A percentile compares a stretch with the other conserved stretches of the same genome.
These are phyloP conservation scores for Ophioninae sp. DNA, from an alignment of 2,888 invertebrate genomes.

Conservation along the genomic window DNA sequence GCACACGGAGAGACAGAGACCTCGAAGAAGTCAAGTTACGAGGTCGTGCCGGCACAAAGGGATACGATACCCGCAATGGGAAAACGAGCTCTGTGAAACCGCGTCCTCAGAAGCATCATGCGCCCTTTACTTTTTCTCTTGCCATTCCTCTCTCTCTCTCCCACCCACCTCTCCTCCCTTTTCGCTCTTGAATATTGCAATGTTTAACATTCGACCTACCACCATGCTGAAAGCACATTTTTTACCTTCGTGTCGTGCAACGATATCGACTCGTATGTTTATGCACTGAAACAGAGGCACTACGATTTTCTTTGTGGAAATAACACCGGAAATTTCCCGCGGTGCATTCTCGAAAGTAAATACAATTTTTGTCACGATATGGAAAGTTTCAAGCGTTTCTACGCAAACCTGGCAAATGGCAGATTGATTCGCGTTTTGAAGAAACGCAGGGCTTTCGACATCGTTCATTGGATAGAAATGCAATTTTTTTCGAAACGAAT, in stretches of 20 bases:
- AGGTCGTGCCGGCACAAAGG: conserved; percentile 59
- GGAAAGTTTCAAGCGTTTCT: not conserved
- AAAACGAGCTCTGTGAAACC: conserved; percentile 55
- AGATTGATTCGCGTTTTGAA: not conserved
- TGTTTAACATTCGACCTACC: conserved; percentile 71
- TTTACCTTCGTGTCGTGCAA: conserved; percentile 21
- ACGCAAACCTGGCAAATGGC: not conserved
- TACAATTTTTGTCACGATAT: not conserved
- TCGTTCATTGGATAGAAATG: no score
- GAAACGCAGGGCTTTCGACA: not conserved
- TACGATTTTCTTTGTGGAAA: conserved; percentile 15
- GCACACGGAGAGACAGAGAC: conserved; percentile 56
- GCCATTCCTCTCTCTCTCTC: conserved; percentile 46
- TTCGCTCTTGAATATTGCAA: conserved; percentile 59
- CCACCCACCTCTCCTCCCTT: conserved; percentile 42
- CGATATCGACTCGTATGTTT: conserved; percentile 28
- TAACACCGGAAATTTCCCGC: not conserved
- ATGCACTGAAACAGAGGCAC: not conserved
- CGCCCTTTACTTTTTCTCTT: conserved; percentile 25
- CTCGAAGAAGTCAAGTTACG: conserved; percentile 62
- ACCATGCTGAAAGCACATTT: conserved; percentile 2
- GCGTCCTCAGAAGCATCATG: conserved; percentile 54
- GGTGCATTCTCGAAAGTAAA: not conserved
- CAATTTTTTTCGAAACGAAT: no score
- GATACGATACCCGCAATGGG: conserved; percentile 54